These are phyloP conservation scores for Karalla daura DNA, from an alignment of 2,797 vertebrate species.

Conservation along the genomic window DNA sequence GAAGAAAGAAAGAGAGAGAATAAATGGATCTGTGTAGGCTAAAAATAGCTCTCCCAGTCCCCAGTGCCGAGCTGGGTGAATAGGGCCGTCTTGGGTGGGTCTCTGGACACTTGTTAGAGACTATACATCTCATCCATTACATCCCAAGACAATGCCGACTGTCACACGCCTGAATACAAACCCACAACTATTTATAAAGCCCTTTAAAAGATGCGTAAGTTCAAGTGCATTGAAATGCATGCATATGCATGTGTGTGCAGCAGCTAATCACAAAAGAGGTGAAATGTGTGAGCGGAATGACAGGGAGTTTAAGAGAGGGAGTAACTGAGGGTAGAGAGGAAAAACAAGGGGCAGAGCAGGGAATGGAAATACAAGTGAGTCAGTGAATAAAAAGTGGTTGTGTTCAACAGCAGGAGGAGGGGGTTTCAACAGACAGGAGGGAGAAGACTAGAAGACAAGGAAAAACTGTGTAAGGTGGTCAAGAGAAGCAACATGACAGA, in stretches of 20 bases:
- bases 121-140: constrained; percentile 74
- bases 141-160: constrained; percentile 56
- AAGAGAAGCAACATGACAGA: constrained; percentile 20
- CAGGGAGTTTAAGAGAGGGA: constrained; percentile 18
- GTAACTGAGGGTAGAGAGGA: constrained; percentile 27
- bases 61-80: constrained; percentile 73
- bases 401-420: constrained; percentile 24
- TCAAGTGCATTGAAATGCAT: constrained; percentile 29
- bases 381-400: constrained; percentile 52
- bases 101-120: constrained; percentile 81
- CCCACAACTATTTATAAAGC: too few species aligned
- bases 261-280: constrained; percentile 60
- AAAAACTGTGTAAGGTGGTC: constrained; percentile 52
- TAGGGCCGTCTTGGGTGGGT: constrained; percentile 74
- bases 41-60: constrained; percentile 78
- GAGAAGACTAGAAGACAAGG: constrained; percentile 13
- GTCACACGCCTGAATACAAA: constrained; percentile 33
- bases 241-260: constrained; percentile 1
- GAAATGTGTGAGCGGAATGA: constrained; percentile 23
- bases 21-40: constrained; percentile 73
- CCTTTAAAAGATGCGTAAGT: constrained; percentile 4
- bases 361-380: constrained; percentile 62
- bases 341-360: constrained; percentile 20
- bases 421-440: constrained; percentile 20
- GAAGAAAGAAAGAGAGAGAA: constrained; percentile 40